Evolutionary conservation across 2,113 vertebrate species (phyloP).

Genomic region (Brienomyrus longianalis): DNA sequence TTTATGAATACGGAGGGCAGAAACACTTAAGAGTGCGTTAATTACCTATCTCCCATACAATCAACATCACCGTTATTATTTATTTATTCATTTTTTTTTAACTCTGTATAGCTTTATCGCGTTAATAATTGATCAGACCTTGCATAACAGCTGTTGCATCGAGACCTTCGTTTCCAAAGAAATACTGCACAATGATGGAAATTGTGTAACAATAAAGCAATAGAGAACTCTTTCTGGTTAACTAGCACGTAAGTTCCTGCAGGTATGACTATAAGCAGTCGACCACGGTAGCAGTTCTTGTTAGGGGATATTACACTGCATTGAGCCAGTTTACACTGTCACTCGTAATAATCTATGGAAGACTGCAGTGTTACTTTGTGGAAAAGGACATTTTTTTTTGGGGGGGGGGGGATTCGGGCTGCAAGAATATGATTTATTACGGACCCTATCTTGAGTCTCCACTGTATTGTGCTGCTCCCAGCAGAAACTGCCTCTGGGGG

Average conservation of each 20-base stretch:
- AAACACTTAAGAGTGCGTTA: background rate
- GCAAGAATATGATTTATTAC: background rate
- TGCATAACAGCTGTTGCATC: slow-evolving; percentile 30
- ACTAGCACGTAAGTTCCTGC: background rate
- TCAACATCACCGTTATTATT: background rate
- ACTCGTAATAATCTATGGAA: background rate
- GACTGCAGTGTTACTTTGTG: background rate
- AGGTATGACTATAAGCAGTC: background rate
- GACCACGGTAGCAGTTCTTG: background rate
- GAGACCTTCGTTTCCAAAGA: background rate
- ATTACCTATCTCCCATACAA: background rate
- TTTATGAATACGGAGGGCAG: background rate
- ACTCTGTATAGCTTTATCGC: background rate
- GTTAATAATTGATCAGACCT: slow-evolving; percentile 32
- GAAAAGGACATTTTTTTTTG: background rate
- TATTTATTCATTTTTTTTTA: background rate
- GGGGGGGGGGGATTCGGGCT: background rate
- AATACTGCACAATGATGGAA: background rate
- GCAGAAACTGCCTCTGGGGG: background rate
- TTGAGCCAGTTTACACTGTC: background rate
- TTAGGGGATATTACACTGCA: background rate
- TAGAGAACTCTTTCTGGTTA: background rate
- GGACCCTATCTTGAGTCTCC: background rate
- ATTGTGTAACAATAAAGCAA: background rate
- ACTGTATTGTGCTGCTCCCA: background rate